Conservation (phyloP, 1,140 invertebrate genomes). For the Drosophila rhopaloa region DNA sequence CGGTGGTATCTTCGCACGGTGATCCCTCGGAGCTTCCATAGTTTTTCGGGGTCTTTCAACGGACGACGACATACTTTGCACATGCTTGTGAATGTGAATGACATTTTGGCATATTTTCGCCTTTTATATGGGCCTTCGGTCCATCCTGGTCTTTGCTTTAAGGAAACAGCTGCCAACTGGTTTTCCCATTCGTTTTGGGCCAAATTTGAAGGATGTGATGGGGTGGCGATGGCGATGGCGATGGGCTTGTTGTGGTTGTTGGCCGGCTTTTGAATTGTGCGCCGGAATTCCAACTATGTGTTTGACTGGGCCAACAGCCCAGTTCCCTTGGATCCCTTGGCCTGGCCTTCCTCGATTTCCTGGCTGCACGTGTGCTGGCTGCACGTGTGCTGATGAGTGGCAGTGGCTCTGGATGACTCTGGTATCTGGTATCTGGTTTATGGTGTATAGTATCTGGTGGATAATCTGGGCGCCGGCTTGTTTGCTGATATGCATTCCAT, state of each 20-base stretch:
- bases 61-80: conserved; percentile 42
- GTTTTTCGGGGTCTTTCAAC: conserved; percentile 7
- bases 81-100: conserved; percentile 53
- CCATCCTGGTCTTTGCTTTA: conserved; percentile 41
- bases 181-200: conserved; percentile 26
- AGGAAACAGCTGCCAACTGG: conserved; percentile 51
- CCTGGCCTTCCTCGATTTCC: neutral
- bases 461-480: conserved; percentile 20
- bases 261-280: conserved; percentile 43
- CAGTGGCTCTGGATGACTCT: conserved; percentile 16
- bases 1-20: neutral
- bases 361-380: conserved; percentile 20
- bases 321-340: conserved; percentile 1
- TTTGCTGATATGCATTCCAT: conserved; percentile 53
- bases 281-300: conserved; percentile 55
- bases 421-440: conserved; percentile 15
- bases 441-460: conserved; percentile 13
- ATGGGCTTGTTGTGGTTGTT: conserved; percentile 37
- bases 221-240: neutral
- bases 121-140: conserved; percentile 24
- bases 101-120: conserved; percentile 66
- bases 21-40: neutral
- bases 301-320: conserved; percentile 44
- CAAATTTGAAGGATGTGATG: conserved; percentile 29
- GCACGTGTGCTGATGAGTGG: conserved; percentile 34